These are phyloP conservation scores for Sylvicapra grimmia DNA, from an alignment of 2,113 vertebrate species.

Conservation along the genomic window DNA sequence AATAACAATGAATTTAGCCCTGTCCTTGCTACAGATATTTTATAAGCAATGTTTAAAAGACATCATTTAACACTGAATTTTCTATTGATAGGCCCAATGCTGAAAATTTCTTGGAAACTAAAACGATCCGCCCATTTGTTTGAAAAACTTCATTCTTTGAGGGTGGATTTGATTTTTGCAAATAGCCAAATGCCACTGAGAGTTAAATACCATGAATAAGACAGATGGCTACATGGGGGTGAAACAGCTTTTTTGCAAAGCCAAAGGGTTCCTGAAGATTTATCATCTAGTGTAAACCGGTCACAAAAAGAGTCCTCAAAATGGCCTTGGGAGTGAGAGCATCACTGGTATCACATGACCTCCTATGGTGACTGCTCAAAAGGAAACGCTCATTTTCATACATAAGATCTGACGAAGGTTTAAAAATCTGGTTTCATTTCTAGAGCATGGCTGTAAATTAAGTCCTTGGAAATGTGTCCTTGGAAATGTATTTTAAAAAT, in stretches of 20 bases:
- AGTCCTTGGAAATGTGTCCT: neutral
- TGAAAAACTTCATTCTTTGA: constrained; percentile 7
- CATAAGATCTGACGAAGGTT: neutral
- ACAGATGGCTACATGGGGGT: neutral
- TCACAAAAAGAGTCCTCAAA: constrained; percentile 7
- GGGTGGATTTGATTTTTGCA: neutral
- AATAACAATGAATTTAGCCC: neutral
- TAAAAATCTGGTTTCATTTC: neutral
- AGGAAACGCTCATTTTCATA: neutral
- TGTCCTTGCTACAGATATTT: neutral
- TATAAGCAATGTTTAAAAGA: constrained; percentile 24
- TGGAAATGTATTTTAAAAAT: constrained; percentile 12
- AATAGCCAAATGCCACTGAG: neutral
- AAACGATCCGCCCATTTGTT: neutral
- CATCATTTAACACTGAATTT: neutral
- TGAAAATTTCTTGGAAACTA: neutral
- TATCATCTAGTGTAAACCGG: neutral
- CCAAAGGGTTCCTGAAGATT: neutral
- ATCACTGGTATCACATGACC: neutral
- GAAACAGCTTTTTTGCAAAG: constrained; percentile 6
- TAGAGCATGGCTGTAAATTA: neutral
- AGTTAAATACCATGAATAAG: constrained; percentile 7
- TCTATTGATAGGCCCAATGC: neutral
- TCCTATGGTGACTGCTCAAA: neutral
- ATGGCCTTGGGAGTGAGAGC: neutral